phyloP scores from a whole-genome alignment of 2,113 vertebrate genomes.

The Alces alces region DNA sequence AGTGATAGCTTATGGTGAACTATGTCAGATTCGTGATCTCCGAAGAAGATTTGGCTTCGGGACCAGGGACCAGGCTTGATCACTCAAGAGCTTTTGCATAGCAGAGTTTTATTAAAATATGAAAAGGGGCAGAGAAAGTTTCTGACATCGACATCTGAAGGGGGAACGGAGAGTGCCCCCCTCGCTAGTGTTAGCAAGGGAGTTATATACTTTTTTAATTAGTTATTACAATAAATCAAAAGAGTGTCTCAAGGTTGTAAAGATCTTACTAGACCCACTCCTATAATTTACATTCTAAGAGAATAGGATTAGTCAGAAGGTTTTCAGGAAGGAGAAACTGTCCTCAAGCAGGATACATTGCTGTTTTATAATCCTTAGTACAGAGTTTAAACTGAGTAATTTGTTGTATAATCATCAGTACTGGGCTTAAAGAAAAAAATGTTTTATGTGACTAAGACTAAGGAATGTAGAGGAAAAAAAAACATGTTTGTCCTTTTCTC shows the following conservation, averaged over 20 bases:
- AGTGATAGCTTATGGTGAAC: not conserved
- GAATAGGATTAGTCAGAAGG: not conserved
- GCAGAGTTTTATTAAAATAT: not conserved
- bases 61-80: not conserved
- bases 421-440: not conserved
- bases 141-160: not conserved
- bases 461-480: not conserved
- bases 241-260: not conserved
- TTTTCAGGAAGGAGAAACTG: not conserved
- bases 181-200: not conserved
- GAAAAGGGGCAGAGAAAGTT: not conserved
- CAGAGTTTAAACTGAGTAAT: not conserved
- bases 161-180: not conserved
- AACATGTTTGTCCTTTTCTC: not conserved
- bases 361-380: not conserved
- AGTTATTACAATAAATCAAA: not conserved
- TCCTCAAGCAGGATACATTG: not conserved
- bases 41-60: not conserved
- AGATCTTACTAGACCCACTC: not conserved
- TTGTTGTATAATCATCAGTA: not conserved
- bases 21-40: not conserved
- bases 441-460: not conserved
- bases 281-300: not conserved
- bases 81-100: not conserved
- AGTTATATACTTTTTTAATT: not conserved